A percentile compares a stretch with the other conserved stretches of the same genome.
Evolutionary conservation across 2,113 vertebrate genomes (phyloP).

Genomic region (Anhinga rufa): DNA sequence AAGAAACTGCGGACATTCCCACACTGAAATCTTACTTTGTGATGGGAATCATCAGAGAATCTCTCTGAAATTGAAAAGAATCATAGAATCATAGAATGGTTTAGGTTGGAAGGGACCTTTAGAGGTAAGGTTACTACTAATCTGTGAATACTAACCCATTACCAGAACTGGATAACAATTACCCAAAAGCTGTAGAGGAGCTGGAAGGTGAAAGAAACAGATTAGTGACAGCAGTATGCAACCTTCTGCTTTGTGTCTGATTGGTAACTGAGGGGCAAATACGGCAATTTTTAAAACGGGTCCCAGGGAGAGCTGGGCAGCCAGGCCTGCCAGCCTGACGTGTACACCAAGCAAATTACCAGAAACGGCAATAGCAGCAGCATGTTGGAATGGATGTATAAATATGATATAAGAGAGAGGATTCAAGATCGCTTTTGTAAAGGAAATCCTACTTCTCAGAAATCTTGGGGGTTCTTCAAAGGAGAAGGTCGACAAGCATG

Average conservation of each 20-base stretch:
- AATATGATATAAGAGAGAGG: no score
- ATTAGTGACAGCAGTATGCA: no score
- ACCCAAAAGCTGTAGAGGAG: background rate
- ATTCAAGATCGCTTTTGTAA: background rate
- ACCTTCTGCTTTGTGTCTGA: background rate
- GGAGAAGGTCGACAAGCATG: background rate
- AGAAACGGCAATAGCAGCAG: background rate
- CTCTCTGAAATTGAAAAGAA: background rate
- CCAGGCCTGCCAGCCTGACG: background rate
- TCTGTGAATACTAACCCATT: background rate
- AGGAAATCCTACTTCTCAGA: background rate
- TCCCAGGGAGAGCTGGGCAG: background rate
- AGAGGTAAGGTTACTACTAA: background rate
- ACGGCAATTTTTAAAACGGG: rapidly evolving
- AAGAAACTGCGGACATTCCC: background rate
- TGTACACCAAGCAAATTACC: background rate
- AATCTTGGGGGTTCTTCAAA: background rate
- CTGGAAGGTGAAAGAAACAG: background rate
- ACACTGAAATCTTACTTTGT: background rate
- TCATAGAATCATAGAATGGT: no score
- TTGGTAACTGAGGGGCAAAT: background rate
- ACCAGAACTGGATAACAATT: rapidly evolving
- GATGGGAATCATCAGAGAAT: background rate
- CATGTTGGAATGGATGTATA: background rate
- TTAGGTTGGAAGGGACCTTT: no score